A percentile compares a stretch with the other conserved stretches of the same genome.
phyloP scores from a whole-genome alignment of 2,888 invertebrate genomes.

The Dimorphilus gyrociliatus region DNA sequence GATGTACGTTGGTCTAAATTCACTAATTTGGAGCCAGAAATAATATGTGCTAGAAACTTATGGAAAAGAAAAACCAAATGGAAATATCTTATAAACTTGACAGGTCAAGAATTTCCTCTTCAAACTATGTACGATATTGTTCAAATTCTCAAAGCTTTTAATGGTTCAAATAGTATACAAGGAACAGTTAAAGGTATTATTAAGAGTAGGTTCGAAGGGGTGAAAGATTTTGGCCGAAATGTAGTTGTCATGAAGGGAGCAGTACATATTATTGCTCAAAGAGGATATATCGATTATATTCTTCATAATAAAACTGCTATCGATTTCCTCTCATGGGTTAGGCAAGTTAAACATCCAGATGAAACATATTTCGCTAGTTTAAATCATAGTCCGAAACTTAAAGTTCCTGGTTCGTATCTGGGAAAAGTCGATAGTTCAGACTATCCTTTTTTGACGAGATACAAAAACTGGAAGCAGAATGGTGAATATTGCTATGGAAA shows the following conservation, averaged over 20 bases:
- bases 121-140: slow-evolving; percentile 29
- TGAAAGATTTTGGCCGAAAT: no score
- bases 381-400: slow-evolving; percentile 18
- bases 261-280: slow-evolving; percentile 16
- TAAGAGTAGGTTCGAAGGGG: no score
- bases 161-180: slow-evolving; percentile 25
- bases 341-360: slow-evolving; percentile 18
- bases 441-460: slow-evolving; percentile 21
- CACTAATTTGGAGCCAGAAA: slow-evolving; percentile 17
- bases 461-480: slow-evolving; percentile 22
- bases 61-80: slow-evolving; percentile 11
- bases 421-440: no score
- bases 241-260: slow-evolving; percentile 16
- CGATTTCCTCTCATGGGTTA: slow-evolving; percentile 18
- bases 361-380: slow-evolving; percentile 24
- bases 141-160: slow-evolving; percentile 18
- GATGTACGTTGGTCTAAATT: slow-evolving; percentile 18
- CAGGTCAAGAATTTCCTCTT: slow-evolving; percentile 27
- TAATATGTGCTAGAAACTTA: slow-evolving; percentile 19
- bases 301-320: slow-evolving; percentile 14
- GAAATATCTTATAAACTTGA: slow-evolving; percentile 29
- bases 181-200: slow-evolving; percentile 12
- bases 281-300: slow-evolving; percentile 19
- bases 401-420: slow-evolving; percentile 19
- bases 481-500: slow-evolving; percentile 20